phyloP scores from a whole-genome alignment of 1,140 invertebrate genomes.

The Hypsibius dujardini region DNA sequence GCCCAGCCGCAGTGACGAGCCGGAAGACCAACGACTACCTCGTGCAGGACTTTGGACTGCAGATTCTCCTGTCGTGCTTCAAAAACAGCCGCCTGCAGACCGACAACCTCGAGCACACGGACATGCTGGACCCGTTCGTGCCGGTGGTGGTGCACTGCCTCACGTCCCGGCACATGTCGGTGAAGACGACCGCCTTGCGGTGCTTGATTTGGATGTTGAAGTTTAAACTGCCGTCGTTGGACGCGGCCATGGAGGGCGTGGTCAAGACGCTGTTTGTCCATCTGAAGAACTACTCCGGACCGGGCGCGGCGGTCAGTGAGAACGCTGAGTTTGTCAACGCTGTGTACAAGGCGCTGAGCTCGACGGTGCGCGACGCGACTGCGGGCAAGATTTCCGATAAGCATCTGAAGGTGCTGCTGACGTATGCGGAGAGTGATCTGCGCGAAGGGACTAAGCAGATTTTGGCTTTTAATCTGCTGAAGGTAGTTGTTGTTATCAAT shows the following conservation, averaged over 20 bases:
- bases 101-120: slow-evolving; percentile 26
- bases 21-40: slow-evolving; percentile 66
- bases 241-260: slow-evolving; percentile 45
- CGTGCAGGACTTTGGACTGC: slow-evolving; percentile 69
- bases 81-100: slow-evolving; percentile 55
- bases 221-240: slow-evolving; percentile 51
- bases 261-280: slow-evolving; percentile 57
- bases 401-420: slow-evolving; percentile 60
- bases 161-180: slow-evolving; percentile 59
- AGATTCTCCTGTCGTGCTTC: slow-evolving; percentile 51
- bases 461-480: slow-evolving; percentile 66
- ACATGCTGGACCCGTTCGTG: slow-evolving; percentile 61
- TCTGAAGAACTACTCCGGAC: slow-evolving; percentile 68
- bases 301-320: slow-evolving; percentile 62
- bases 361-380: slow-evolving; percentile 55
- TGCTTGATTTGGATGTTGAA: slow-evolving; percentile 42
- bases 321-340: slow-evolving; percentile 69
- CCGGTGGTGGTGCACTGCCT: slow-evolving; percentile 53
- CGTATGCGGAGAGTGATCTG: slow-evolving; percentile 74
- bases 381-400: slow-evolving; percentile 48
- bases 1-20: slow-evolving; percentile 35
- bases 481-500: slow-evolving; percentile 32
- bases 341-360: slow-evolving; percentile 70
- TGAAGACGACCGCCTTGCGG: slow-evolving; percentile 32
- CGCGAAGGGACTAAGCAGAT: slow-evolving; percentile 62